Evolutionary conservation across 2,113 vertebrate species (phyloP).

Genomic region (mouse (Mus musculus)): GRCm39 chr9:93251501-93252000

Average conservation of each 20-base stretch:
- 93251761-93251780: background rate
- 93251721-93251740: too few relatives aligned
- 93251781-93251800: too few relatives aligned
- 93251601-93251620: background rate
- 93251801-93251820: background rate
- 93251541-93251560: background rate
- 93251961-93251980: too few relatives aligned
- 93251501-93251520: background rate
- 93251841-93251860: background rate
- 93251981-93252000: too few relatives aligned
- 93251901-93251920: too few relatives aligned
- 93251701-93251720: background rate
- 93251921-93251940: too few relatives aligned
- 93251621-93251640: background rate
- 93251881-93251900: too few relatives aligned
- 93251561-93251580: background rate
- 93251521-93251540: background rate
- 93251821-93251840: background rate
- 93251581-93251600: background rate
- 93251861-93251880: too few relatives aligned
- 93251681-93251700: too few relatives aligned
- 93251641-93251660: background rate
- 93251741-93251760: background rate
- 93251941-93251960: too few relatives aligned
- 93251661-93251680: background rate